A percentile compares a stretch with the other conserved stretches of the same genome.
Evolutionary conservation across 2,113 vertebrate genomes (phyloP).

Genomic region (Oxyruncus cristatus): DNA sequence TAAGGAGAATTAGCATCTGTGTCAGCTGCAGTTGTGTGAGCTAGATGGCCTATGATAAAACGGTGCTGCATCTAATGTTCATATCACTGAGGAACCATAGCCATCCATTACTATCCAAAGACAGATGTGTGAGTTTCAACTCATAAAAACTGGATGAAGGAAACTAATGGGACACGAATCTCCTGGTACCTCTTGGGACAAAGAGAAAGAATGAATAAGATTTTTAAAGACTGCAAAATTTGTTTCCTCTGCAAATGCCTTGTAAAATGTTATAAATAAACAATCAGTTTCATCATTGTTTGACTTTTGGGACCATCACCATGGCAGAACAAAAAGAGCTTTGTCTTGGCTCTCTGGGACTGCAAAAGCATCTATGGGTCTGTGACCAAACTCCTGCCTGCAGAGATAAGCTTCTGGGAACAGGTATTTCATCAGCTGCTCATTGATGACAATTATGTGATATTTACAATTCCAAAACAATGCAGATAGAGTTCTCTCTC

Average conservation of each 20-base stretch:
- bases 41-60: background rate
- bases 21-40: background rate
- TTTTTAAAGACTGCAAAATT: conserved; percentile 10
- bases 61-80: background rate
- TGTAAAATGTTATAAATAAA: conserved; percentile 20
- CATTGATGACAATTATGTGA: conserved; percentile 55
- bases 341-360: background rate
- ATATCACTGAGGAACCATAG: background rate
- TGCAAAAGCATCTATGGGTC: background rate
- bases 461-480: conserved; percentile 67
- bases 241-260: background rate
- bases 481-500: conserved; percentile 33
- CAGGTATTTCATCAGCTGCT: conserved; percentile 40
- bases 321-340: background rate
- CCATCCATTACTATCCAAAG: background rate
- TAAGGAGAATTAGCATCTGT: background rate
- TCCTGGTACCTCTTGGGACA: background rate
- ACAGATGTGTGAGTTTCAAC: background rate
- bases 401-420: conserved; percentile 29
- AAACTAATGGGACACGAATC: conserved; percentile 21
- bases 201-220: background rate
- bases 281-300: background rate
- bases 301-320: background rate
- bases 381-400: background rate
- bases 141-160: conserved; percentile 16